These are phyloP conservation scores for Aphis craccivora DNA, from an alignment of 1,140 invertebrate species.

Conservation along the genomic window DNA sequence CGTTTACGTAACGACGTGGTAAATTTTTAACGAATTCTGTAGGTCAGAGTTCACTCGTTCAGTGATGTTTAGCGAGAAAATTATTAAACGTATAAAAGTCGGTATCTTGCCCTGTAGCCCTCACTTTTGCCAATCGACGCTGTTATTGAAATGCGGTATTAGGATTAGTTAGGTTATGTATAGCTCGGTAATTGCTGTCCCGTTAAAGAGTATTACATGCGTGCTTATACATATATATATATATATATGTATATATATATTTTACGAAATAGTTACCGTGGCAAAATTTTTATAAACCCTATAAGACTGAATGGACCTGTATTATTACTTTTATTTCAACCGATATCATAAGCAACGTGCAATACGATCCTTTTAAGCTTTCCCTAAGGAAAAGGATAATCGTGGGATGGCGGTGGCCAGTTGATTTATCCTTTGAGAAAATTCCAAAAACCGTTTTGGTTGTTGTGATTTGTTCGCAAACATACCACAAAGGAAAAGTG, in stretches of 20 bases:
- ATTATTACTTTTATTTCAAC: background rate
- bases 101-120: background rate
- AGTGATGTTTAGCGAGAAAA: background rate
- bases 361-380: background rate
- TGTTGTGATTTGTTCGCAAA: background rate
- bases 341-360: no score
- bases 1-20: background rate
- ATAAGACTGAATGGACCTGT: background rate
- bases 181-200: background rate
- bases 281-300: background rate
- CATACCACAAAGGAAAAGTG: background rate
- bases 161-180: background rate
- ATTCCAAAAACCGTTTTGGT: background rate
- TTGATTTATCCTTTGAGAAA: background rate
- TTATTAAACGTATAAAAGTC: background rate
- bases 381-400: background rate
- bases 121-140: background rate
- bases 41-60: background rate
- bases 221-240: background rate
- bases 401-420: background rate
- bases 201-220: background rate
- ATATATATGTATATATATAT: background rate
- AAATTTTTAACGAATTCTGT: background rate
- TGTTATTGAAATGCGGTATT: background rate
- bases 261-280: background rate